Evolutionary conservation across 2,888 invertebrate genomes (phyloP), one percentile per base, ranked within the genome.

Genomic region (Megastigmus dorsalis): DNA sequence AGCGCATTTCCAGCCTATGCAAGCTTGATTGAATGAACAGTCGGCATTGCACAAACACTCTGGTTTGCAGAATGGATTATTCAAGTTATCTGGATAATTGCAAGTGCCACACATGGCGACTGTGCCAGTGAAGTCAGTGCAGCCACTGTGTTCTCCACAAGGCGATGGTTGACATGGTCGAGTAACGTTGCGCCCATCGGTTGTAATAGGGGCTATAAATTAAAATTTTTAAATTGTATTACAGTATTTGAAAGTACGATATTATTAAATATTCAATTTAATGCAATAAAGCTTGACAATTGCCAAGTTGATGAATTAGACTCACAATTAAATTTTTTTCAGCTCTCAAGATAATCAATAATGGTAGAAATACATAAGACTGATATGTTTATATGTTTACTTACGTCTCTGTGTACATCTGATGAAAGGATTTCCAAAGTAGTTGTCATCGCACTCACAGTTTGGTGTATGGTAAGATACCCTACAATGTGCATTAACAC

Each of bases 1-100:
- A 28, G 91, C 88, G 82, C 95, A 95, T 83, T 93, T 91, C 62
- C 90, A 90, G 67, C 90, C 90, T 41, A 92, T 90, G 83, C 97
- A 97, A 41, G 93, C 89, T 87, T 93, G 93, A 79, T 94, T 93
- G 57, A 92, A 92, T 2, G 93, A 90, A 85, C 97, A 96, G 83
- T 97, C 95, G 71, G 90, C 90, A 83, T 95, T 93, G n/a, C 93
- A 91, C 60, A 96, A 89, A 88, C 96, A 96, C 89, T 96, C 95
- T 36, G 95, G 95, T 83, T 94, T 90, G 80, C 96, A 96, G 36
- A 91, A 90, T 28, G 94, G 93, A 87, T 93, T 93, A 79, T 92
- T 92, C 52, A 91, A 89, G 41, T 92, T 91, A 79, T 92, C 91
- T 0, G 92, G 91, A 50, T 93, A 92, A 80, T 91, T 89, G 84